A percentile compares a stretch with the other conserved stretches of the same genome.
Conservation (phyloP, 1,140 invertebrate species). For the Saccostrea echinata region DNA sequence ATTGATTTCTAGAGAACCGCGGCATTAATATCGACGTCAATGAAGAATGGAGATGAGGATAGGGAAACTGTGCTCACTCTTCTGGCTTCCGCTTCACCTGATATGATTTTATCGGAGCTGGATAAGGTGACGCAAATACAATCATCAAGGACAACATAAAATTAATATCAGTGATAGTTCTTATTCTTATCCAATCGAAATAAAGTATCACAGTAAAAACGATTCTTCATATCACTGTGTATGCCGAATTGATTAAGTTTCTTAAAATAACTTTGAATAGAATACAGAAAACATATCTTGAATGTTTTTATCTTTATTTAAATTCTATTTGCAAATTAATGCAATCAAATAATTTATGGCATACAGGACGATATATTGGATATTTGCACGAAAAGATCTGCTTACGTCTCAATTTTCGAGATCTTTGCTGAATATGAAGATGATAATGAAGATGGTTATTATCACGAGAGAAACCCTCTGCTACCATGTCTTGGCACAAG, state of each 20-base stretch:
- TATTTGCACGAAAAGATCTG: background rate
- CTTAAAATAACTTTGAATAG: no score
- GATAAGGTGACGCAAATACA: background rate
- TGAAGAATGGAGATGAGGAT: background rate
- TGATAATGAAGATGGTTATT: background rate
- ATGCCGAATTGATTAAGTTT: no score
- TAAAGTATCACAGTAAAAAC: no score
- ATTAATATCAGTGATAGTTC: no score
- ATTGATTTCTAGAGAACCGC: background rate
- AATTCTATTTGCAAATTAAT: no score
- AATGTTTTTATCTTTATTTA: no score
- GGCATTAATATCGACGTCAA: background rate
- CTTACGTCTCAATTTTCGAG: background rate
- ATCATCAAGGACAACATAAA: no score
- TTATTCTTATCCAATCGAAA: no score
- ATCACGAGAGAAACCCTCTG: background rate
- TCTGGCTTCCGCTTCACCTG: background rate
- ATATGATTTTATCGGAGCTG: background rate
- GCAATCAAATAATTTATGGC: background rate
- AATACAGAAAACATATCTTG: no score
- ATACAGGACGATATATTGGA: background rate
- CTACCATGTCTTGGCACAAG: background rate
- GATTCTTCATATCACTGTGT: no score
- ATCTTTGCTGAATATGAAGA: background rate
- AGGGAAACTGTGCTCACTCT: background rate